A percentile compares a stretch with the other conserved stretches of the same genome.
These are phyloP conservation scores for Chondrosia reniformis DNA, from an alignment of 37 sponge, comb jelly and placozoan species.

Conservation along the genomic window DNA sequence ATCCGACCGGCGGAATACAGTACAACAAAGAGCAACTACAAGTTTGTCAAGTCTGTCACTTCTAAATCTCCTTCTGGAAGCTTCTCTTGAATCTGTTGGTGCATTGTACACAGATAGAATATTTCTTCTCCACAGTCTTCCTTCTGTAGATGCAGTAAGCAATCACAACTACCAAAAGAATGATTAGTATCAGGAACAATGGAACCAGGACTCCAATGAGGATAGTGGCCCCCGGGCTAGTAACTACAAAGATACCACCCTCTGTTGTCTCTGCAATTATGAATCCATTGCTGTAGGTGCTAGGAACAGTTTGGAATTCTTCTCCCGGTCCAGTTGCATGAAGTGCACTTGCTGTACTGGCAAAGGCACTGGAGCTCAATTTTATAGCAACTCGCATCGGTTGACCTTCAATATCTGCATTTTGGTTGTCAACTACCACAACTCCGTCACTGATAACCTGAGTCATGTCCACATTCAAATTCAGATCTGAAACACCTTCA, in stretches of 20 bases:
- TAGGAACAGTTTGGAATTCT: constrained; percentile 30
- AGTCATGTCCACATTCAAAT: too few species aligned
- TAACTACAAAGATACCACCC: constrained; percentile 75
- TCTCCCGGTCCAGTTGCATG: too few species aligned
- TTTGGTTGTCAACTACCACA: not conserved
- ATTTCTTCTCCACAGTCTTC: constrained; percentile 43
- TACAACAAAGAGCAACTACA: not conserved
- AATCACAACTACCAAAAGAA: constrained; percentile 8
- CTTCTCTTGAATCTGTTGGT: constrained; percentile 58
- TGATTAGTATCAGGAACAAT: constrained; percentile 45
- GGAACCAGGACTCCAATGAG: constrained; percentile 37
- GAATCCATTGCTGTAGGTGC: constrained; percentile 20
- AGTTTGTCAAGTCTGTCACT: not conserved
- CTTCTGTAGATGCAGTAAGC: constrained; percentile 51
- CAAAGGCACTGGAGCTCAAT: too few species aligned
- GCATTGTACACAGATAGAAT: constrained; percentile 4
- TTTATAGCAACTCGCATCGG: too few species aligned
- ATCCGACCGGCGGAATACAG: constrained; percentile 21
- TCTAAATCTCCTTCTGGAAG: constrained; percentile 72
- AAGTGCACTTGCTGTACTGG: too few species aligned
- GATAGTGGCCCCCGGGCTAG: constrained; percentile 1
- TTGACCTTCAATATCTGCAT: too few species aligned
- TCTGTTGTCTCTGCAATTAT: constrained; percentile 33
- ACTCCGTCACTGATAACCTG: too few species aligned
- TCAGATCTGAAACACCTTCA: too few species aligned